Evolutionary conservation across 2,888 invertebrate genomes (phyloP).

Genomic region (Machimus atricapillus): DNA sequence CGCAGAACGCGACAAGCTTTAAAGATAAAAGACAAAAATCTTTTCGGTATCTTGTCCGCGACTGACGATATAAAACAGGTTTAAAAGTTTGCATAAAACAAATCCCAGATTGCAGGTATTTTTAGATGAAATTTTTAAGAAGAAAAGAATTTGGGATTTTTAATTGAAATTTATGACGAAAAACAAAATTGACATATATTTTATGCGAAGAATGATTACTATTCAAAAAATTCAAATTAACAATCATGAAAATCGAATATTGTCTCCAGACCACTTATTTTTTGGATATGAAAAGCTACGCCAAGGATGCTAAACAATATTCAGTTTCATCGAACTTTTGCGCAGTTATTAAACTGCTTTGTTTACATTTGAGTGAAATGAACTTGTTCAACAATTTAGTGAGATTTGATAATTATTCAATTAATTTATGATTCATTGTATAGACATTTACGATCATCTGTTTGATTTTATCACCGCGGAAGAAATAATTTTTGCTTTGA

Average conservation of each 20-base stretch:
- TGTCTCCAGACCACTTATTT: background rate
- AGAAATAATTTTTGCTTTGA: background rate
- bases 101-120: background rate
- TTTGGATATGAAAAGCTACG: background rate
- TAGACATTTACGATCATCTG: background rate
- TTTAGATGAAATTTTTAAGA: background rate
- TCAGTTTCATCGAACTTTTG: background rate
- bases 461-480: background rate
- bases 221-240: background rate
- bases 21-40: background rate
- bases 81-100: background rate
- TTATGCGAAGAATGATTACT: background rate
- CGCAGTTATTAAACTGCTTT: background rate
- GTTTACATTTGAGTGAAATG: background rate
- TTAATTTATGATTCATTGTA: background rate
- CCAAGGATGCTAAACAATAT: background rate
- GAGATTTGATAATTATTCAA: background rate
- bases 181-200: background rate
- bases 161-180: background rate
- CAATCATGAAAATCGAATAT: background rate
- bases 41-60: background rate
- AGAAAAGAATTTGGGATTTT: background rate
- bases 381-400: background rate
- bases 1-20: background rate
- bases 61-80: background rate